phyloP scores from a whole-genome alignment of 2,888 invertebrate species.

The Ophonus ardosiacus region DNA sequence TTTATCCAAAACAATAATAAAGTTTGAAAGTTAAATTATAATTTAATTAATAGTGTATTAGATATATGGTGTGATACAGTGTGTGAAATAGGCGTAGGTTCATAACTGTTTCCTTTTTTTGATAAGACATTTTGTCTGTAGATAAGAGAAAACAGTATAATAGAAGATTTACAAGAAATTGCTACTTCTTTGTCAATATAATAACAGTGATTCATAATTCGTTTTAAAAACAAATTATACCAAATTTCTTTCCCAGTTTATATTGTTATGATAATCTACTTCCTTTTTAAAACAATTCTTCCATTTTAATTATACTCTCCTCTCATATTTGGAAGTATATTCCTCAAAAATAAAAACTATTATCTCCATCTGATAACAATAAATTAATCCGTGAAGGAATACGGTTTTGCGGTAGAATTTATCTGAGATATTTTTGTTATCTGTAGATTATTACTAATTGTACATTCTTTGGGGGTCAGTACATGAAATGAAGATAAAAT shows the following conservation, averaged over 20 bases:
- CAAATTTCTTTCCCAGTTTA: not conserved
- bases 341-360: not conserved
- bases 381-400: constrained; percentile 1
- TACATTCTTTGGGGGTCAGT: constrained; percentile 18
- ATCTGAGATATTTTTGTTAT: constrained; percentile 20
- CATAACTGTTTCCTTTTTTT: constrained; percentile 48
- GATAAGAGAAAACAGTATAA: constrained; percentile 28
- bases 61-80: not conserved
- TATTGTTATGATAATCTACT: constrained; percentile 25
- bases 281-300: constrained; percentile 19
- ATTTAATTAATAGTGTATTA: constrained; percentile 14
- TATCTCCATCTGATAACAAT: constrained; percentile 20
- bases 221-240: not conserved
- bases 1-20: constrained; percentile 13
- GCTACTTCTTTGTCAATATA: not conserved
- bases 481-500: not conserved
- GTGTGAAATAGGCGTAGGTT: constrained; percentile 43
- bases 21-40: not conserved
- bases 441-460: constrained; percentile 2
- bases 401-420: constrained; percentile 4
- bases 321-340: too few species aligned
- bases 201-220: not conserved
- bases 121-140: constrained; percentile 55
- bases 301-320: constrained; percentile 6
- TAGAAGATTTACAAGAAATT: constrained; percentile 13